phyloP scores from a whole-genome alignment of 2,888 invertebrate species.

The Hanleya hanleyi region DNA sequence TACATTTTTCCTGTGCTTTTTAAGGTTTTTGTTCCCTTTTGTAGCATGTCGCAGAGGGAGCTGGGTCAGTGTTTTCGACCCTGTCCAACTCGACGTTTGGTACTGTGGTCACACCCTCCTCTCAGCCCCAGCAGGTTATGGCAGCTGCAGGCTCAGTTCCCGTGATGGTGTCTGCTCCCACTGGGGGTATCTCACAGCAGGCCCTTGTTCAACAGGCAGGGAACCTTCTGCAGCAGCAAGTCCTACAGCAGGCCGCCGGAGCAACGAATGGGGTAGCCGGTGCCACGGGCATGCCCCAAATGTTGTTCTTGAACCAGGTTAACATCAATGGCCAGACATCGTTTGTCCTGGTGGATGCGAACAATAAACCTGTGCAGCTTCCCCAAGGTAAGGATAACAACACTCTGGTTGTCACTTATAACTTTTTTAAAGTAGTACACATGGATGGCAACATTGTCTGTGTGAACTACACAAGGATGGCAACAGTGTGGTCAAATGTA shows the following conservation, averaged over 20 bases:
- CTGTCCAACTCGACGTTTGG: constrained; percentile 9
- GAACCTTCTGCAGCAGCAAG: constrained; percentile 18
- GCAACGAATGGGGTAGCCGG: constrained; percentile 12
- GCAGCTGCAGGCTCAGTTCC: constrained; percentile 9
- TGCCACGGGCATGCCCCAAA: constrained; percentile 59
- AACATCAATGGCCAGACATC: constrained; percentile 65
- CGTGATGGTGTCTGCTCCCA: constrained; percentile 8
- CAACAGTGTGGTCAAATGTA: too few species aligned
- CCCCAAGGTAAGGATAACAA: constrained; percentile 59
- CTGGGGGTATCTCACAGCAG: constrained; percentile 3
- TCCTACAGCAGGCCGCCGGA: constrained; percentile 14
- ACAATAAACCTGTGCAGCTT: constrained; percentile 65
- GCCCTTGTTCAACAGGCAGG: constrained; percentile 15
- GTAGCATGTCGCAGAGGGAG: neutral
- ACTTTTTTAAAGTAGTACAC: too few species aligned
- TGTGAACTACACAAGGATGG: too few species aligned
- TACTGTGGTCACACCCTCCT: neutral
- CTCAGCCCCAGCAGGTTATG: neutral
- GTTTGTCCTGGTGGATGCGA: constrained; percentile 64
- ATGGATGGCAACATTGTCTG: too few species aligned
- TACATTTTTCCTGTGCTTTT: too few species aligned
- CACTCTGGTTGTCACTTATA: too few species aligned
- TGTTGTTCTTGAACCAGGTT: constrained; percentile 66
- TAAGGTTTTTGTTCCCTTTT: neutral
- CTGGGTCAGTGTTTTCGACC: constrained; percentile 5